A percentile compares a stretch with the other conserved stretches of the same genome.
Evolutionary conservation across 2,888 invertebrate genomes (phyloP).

Genomic region (Pristionchus fissidentatus): DNA sequence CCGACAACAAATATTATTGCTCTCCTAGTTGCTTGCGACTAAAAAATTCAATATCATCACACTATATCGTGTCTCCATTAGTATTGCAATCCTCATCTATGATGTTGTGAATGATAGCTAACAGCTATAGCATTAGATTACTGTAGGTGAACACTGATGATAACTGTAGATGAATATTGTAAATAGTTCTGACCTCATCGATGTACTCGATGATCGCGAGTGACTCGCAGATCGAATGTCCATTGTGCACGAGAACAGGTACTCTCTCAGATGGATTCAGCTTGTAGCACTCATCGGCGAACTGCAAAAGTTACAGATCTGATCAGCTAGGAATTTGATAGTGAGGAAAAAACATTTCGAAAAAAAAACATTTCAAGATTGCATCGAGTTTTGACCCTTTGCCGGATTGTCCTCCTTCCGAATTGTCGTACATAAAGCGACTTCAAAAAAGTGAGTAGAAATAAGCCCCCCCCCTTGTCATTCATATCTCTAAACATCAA

Average conservation of each 20-base stretch:
- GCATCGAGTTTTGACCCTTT: not conserved
- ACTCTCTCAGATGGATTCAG: constrained; percentile 93
- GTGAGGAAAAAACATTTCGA: not conserved
- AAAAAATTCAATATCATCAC: too few relatives aligned
- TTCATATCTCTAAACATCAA: not conserved
- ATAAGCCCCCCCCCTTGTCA: too few relatives aligned
- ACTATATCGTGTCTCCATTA: too few relatives aligned
- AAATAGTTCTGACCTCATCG: constrained; percentile 83
- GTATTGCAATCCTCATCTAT: too few relatives aligned
- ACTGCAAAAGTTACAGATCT: constrained; percentile 71
- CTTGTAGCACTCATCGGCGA: constrained; percentile 37
- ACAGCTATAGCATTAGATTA: constrained; percentile 83
- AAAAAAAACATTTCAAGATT: not conserved
- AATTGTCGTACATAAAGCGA: too few relatives aligned
- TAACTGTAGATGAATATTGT: not conserved
- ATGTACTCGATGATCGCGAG: constrained; percentile 91
- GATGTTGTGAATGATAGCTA: constrained; percentile 76
- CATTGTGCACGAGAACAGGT: constrained; percentile 85
- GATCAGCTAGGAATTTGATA: not conserved
- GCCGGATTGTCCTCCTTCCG: not conserved
- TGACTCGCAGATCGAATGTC: constrained; percentile 81
- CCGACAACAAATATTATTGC: too few relatives aligned
- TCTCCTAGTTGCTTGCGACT: too few relatives aligned
- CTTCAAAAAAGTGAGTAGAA: too few relatives aligned
- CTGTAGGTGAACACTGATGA: constrained; percentile 80